A percentile compares a stretch with the other conserved stretches of the same genome.
Conservation (phyloP, 2,113 vertebrate genomes). For the Cynoglossus semilaevis region DNA sequence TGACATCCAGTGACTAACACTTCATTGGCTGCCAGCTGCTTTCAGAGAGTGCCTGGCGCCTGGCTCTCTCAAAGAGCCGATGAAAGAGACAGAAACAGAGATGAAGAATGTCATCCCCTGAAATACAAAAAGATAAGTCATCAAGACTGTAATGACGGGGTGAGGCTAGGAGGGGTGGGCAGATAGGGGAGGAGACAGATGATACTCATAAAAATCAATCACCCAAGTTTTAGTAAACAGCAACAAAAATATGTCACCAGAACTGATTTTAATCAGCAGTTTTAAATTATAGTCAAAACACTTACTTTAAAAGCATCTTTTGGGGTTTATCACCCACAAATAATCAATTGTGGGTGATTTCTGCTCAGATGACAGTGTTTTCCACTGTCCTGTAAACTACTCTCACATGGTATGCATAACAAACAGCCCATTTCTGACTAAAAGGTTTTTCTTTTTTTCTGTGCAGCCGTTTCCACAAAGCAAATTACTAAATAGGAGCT, state of each 20-base stretch:
- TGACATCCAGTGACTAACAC: conserved; percentile 45
- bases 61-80: conserved; percentile 37
- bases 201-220: conserved; percentile 56
- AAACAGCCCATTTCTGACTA: conserved; percentile 5
- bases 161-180: conserved; percentile 46
- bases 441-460: conserved; percentile 27
- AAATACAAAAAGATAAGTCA: conserved; percentile 61
- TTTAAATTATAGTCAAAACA: conserved; percentile 27
- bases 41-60: conserved; percentile 51
- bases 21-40: conserved; percentile 52
- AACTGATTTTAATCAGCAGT: conserved; percentile 26
- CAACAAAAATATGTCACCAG: conserved; percentile 19
- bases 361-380: conserved; percentile 19
- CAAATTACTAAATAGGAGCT: conserved; percentile 34
- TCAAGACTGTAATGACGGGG: conserved; percentile 51
- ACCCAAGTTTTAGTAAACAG: conserved; percentile 54
- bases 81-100: conserved; percentile 46
- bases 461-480: conserved; percentile 17
- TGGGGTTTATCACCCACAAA: conserved; percentile 27
- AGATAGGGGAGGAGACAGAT: conserved; percentile 38
- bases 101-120: conserved; percentile 45
- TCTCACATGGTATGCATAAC: conserved; percentile 32
- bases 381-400: conserved; percentile 38
- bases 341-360: conserved; percentile 24
- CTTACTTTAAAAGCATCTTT: conserved; percentile 36